Evolutionary conservation across 2,888 invertebrate genomes (phyloP).

Genomic region (Apotomis capreana): DNA sequence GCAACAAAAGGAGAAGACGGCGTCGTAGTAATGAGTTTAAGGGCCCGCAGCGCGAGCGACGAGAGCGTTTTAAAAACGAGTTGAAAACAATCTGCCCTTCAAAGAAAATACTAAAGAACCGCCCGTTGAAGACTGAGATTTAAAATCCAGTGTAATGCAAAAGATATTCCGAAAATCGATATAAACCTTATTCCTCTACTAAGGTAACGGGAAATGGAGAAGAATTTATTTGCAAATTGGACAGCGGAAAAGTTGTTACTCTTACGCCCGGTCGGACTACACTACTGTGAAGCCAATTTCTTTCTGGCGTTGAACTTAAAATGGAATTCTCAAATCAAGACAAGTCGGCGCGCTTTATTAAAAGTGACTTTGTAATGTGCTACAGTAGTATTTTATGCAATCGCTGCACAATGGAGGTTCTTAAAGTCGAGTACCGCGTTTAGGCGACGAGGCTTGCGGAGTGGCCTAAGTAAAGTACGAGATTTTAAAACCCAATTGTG

Average conservation of each 20-base stretch:
- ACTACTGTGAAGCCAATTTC: slow-evolving; percentile 59
- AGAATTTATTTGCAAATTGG: slow-evolving; percentile 63
- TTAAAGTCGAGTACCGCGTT: no score
- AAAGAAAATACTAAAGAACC: slow-evolving; percentile 42
- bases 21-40: slow-evolving; percentile 8
- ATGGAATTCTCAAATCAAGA: slow-evolving; percentile 52
- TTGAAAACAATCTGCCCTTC: slow-evolving; percentile 24
- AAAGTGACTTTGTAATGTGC: slow-evolving; percentile 12
- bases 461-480: no score
- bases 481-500: no score
- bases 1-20: slow-evolving; percentile 11
- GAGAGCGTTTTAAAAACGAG: slow-evolving; percentile 15
- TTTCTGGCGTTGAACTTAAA: slow-evolving; percentile 50
- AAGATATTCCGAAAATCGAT: slow-evolving; percentile 55
- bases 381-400: background rate
- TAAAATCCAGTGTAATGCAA: slow-evolving; percentile 54
- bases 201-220: slow-evolving; percentile 54
- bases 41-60: background rate
- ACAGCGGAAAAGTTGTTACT: slow-evolving; percentile 58
- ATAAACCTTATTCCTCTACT: slow-evolving; percentile 59
- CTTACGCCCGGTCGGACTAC: slow-evolving; percentile 52
- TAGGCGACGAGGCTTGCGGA: no score
- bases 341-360: slow-evolving; percentile 40
- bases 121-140: slow-evolving; percentile 50
- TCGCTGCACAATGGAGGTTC: no score